phyloP scores from a whole-genome alignment of 1,140 invertebrate species.

The Habropoda laboriosa region DNA sequence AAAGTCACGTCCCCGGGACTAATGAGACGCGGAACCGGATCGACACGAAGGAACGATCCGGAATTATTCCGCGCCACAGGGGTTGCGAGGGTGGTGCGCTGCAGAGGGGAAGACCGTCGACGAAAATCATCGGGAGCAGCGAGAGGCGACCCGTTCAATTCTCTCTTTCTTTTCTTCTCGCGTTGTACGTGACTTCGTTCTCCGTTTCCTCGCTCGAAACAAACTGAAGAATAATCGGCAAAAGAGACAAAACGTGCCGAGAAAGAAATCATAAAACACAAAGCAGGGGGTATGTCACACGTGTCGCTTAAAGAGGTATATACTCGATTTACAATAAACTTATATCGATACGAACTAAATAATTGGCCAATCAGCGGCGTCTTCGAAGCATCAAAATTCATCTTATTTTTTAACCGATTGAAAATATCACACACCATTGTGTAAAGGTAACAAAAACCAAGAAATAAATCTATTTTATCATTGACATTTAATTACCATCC shows the following conservation, averaged over 20 bases:
- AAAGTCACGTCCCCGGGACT: not conserved
- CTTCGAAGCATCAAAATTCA: conserved; percentile 3
- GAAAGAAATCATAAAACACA: conserved; percentile 71
- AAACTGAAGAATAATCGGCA: conserved; percentile 57
- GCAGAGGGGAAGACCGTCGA: conserved; percentile 8
- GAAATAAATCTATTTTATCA: no score
- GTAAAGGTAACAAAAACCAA: not conserved
- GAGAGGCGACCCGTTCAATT: conserved; percentile 11
- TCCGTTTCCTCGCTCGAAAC: conserved; percentile 22
- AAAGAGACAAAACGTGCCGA: conserved; percentile 54
- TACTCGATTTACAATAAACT: conserved; percentile 21
- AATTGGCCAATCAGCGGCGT: conserved; percentile 16
- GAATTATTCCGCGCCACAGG: not conserved
- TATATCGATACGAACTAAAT: conserved; percentile 30
- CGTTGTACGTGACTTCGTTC: conserved; percentile 20
- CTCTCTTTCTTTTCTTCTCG: conserved; percentile 45
- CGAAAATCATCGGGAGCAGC: conserved; percentile 17
- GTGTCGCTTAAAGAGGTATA: conserved; percentile 53
- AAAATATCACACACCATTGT: no score
- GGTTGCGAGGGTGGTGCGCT: no score
- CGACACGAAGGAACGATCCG: conserved; percentile 12
- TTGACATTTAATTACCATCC: no score
- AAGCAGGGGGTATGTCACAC: conserved; percentile 63
- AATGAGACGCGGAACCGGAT: conserved; percentile 20
- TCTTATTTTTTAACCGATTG: not conserved